Conservation (phyloP, 2,113 vertebrate genomes). For the Hypanus sabinus region DNA sequence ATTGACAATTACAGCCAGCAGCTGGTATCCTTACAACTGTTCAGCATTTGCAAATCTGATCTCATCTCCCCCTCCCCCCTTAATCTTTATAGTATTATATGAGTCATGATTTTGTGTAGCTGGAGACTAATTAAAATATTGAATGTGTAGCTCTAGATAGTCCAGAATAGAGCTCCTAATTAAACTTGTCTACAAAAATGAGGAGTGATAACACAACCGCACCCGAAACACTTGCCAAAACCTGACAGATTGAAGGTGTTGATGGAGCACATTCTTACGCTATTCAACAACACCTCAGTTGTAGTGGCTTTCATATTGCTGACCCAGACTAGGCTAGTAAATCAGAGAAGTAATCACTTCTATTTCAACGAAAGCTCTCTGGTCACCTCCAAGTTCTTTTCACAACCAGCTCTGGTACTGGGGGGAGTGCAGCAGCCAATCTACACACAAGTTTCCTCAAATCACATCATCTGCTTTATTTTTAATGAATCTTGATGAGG, state of each 20-base stretch:
- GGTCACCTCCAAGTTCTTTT: too few species aligned
- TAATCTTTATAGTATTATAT: neutral
- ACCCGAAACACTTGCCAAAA: neutral
- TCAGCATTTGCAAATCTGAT: too few species aligned
- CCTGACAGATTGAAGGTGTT: neutral
- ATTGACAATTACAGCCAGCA: too few species aligned
- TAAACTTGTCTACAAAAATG: neutral
- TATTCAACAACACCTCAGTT: neutral
- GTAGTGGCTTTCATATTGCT: neutral
- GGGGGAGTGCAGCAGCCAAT: too few species aligned
- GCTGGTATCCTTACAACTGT: too few species aligned
- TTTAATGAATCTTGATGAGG: too few species aligned
- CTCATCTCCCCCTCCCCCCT: too few species aligned
- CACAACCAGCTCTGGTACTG: too few species aligned
- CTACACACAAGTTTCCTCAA: too few species aligned
- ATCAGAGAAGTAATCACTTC: neutral
- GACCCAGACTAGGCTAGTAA: neutral
- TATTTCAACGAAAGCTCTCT: too few species aligned
- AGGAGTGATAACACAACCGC: neutral
- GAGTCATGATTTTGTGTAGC: neutral
- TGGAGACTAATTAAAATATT: neutral
- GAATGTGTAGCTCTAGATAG: neutral
- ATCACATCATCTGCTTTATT: too few species aligned
- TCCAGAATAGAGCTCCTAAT: neutral
- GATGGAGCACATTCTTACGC: neutral